Conservation (phyloP, 2,113 vertebrate genomes). For the Hippotragus niger region DNA sequence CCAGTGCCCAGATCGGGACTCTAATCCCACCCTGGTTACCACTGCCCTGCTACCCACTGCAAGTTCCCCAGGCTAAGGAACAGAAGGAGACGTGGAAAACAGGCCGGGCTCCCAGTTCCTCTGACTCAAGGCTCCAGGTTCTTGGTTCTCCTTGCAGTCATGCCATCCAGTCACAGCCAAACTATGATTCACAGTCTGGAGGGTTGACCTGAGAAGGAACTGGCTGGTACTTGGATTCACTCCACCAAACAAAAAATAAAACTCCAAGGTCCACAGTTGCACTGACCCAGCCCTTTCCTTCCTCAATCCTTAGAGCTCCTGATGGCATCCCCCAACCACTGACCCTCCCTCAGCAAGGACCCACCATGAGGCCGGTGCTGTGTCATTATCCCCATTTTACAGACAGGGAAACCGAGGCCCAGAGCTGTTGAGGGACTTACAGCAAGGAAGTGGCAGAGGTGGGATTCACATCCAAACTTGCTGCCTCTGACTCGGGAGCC, state of each 20-base stretch:
- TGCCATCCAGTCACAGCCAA: too few relatives aligned
- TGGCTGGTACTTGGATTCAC: background rate
- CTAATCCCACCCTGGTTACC: accelerated
- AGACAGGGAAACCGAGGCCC: background rate
- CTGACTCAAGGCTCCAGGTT: accelerated
- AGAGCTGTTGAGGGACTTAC: background rate
- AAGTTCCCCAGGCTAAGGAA: accelerated
- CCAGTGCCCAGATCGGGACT: accelerated
- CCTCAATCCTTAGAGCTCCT: background rate
- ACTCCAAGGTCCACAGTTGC: too few relatives aligned
- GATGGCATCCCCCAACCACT: background rate
- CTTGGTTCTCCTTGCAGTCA: background rate
- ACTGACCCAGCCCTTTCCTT: background rate
- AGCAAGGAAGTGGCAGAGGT: background rate
- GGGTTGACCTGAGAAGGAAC: background rate
- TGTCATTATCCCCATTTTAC: background rate
- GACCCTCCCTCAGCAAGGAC: background rate
- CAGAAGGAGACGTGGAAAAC: accelerated
- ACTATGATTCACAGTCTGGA: background rate
- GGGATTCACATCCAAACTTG: background rate
- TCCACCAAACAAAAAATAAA: background rate
- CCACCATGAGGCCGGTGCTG: background rate
- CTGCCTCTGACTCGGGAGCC: background rate
- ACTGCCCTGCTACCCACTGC: background rate
- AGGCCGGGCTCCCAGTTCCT: accelerated